Evolutionary conservation across 1,140 invertebrate species (phyloP).

Genomic region (Saccostrea echinata): DNA sequence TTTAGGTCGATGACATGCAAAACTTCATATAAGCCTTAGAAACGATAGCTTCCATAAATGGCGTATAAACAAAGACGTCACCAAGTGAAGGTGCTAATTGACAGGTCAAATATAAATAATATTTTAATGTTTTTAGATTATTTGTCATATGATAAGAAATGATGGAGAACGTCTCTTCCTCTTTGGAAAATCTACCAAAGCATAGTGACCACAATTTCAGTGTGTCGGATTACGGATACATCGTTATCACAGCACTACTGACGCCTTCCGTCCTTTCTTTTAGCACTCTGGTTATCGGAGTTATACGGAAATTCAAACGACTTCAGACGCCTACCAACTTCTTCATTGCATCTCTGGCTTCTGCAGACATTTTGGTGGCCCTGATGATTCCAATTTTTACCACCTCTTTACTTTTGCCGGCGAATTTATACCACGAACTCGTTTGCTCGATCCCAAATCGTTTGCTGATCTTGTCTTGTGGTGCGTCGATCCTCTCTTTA

Average conservation of each 20-base stretch:
- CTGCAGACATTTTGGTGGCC: slow-evolving; percentile 93
- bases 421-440: slow-evolving; percentile 47
- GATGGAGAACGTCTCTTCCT: slow-evolving; percentile 4
- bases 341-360: slow-evolving; percentile 92
- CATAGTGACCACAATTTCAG: neutral
- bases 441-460: slow-evolving; percentile 84
- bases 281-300: slow-evolving; percentile 79
- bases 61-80: neutral
- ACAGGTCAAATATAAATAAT: neutral
- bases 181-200: neutral
- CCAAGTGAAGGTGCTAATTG: neutral
- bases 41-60: no score
- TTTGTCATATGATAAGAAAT: neutral
- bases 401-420: slow-evolving; percentile 57
- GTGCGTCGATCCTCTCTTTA: slow-evolving; percentile 84
- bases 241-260: slow-evolving; percentile 80
- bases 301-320: slow-evolving; percentile 84
- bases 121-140: neutral
- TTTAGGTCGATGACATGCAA: no score
- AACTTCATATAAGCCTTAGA: no score
- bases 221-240: slow-evolving; percentile 56
- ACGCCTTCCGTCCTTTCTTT: slow-evolving; percentile 92
- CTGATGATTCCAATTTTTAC: slow-evolving; percentile 80
- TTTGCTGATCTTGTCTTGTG: slow-evolving; percentile 84
- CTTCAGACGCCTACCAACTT: slow-evolving; percentile 95